A percentile compares a stretch with the other conserved stretches of the same genome.
phyloP scores from a whole-genome alignment of 2,888 invertebrate genomes.

The Aplocera efformata region DNA sequence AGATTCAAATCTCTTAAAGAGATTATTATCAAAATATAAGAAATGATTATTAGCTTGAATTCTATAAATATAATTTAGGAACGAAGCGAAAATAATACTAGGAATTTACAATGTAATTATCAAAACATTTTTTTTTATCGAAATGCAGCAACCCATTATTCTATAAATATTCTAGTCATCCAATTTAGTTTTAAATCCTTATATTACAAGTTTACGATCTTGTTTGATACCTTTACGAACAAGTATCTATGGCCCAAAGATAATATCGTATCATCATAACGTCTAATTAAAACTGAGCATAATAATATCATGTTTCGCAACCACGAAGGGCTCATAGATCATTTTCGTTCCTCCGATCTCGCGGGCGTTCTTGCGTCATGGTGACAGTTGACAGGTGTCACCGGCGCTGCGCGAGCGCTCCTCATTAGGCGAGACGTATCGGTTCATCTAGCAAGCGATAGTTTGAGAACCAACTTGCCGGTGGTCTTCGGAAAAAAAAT shows the following conservation, averaged over 20 bases:
- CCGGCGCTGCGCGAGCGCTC: constrained; percentile 58
- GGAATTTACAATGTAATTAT: no score
- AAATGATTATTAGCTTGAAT: no score
- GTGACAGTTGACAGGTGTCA: constrained; percentile 76
- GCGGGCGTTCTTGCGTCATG: constrained; percentile 67
- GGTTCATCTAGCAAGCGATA: constrained; percentile 60
- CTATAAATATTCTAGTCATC: no score
- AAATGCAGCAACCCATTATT: no score
- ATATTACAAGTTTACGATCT: neutral
- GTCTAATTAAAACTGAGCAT: constrained; percentile 57
- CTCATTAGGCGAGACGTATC: constrained; percentile 61
- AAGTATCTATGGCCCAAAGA: constrained; percentile 10
- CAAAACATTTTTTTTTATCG: no score
- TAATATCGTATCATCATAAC: constrained; percentile 33
- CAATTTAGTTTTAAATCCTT: no score
- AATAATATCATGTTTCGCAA: constrained; percentile 71
- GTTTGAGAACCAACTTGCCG: constrained; percentile 61
- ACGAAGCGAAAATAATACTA: no score
- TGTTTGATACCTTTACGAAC: constrained; percentile 5
- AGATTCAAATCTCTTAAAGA: no score
- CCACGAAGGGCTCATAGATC: constrained; percentile 54
- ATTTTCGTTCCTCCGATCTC: constrained; percentile 45
- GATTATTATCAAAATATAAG: no score
- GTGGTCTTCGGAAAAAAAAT: constrained; percentile 61
- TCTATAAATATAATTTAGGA: no score